Base-by-base conservation (phyloP, 2,888 invertebrate genomes). In the Antitype chi region DNA sequence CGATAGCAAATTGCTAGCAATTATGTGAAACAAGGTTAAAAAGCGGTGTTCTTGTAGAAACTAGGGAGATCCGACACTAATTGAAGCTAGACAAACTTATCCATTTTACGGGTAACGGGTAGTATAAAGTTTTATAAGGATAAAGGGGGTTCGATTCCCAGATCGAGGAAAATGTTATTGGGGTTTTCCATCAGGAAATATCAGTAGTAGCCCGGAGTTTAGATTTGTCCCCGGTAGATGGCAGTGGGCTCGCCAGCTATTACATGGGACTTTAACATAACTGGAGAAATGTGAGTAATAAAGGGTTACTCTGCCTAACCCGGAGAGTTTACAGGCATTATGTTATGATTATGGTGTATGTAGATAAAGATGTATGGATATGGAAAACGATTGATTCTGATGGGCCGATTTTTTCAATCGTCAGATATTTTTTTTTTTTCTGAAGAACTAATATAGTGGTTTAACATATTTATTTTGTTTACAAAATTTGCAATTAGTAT, bases 1-100 rank as follows among this genome's bases (percentile, higher is more conserved):
- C 70, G 80, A 70, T 52, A 49, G 57, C 57, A 59, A 79, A 84
- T 84, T 84, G 70, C 74, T 52, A 15, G 80, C 82, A 80, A 80
- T 84, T 84, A 82, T 52, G 67, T 64, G 38, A 52, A 84, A 70
- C 57, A 20, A 80, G 80, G 72, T 74, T 67, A 62, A 74, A 78
- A 79, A 32, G 70, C 62, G 62, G 59, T 73, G 11, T 49, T 67
- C 62, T 70, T 64, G 83, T 78, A 32, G 47, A 49, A 60, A 38
- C 70, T 38, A 38, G 28, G 2, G 52, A 73, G 80, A 79, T 63
- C 62, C 15, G 60, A 67, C 80, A 62, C 66, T 84, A 79, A 79
- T 79, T 81, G 60, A 66, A 49, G 53, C 62, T 66, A 70, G 47
- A 43, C 57, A 43, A 71, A 68, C 47, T 74, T 62, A 52, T 43